A percentile compares a stretch with the other conserved stretches of the same genome.
Conservation (phyloP, 2,888 invertebrate species). For the Parnassius mnemosyne region DNA sequence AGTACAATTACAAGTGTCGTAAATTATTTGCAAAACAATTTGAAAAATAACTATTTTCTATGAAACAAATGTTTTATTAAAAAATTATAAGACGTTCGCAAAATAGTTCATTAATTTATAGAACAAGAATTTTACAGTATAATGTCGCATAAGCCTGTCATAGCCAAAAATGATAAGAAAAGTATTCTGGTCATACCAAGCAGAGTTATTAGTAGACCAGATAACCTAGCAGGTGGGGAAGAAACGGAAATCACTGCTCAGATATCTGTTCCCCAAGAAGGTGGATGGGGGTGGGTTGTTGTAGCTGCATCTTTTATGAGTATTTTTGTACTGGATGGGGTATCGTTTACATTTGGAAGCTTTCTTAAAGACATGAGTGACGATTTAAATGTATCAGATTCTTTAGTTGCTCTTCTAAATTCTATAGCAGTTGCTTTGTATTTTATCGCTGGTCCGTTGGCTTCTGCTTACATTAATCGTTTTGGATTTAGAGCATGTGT, state of each 20-base stretch:
- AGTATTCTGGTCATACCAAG: conserved; percentile 52
- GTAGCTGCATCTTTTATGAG: conserved; percentile 51
- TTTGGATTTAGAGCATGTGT: conserved; percentile 66
- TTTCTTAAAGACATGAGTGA: conserved; percentile 51
- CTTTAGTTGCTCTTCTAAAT: conserved; percentile 57
- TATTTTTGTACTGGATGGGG: conserved; percentile 61
- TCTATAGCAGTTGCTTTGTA: conserved; percentile 64
- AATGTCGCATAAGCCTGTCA: neutral
- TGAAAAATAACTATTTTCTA: no score
- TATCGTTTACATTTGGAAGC: conserved; percentile 64
- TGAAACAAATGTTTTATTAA: no score
- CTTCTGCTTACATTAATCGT: conserved; percentile 67
- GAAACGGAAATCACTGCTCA: conserved; percentile 72
- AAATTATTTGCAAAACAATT: no score
- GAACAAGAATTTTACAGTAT: neutral
- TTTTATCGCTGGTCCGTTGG: conserved; percentile 57
- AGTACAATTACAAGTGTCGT: no score
- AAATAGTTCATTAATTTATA: neutral
- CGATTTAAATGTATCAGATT: conserved; percentile 50
- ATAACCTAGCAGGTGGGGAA: conserved; percentile 56
- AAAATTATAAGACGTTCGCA: no score
- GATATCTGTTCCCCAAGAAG: conserved; percentile 64
- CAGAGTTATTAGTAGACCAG: conserved; percentile 45
- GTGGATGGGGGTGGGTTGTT: conserved; percentile 73
- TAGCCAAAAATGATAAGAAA: conserved; percentile 39